These are phyloP conservation scores for Xiphophorus hellerii DNA, from an alignment of 2,113 vertebrate species.

Conservation along the genomic window DNA sequence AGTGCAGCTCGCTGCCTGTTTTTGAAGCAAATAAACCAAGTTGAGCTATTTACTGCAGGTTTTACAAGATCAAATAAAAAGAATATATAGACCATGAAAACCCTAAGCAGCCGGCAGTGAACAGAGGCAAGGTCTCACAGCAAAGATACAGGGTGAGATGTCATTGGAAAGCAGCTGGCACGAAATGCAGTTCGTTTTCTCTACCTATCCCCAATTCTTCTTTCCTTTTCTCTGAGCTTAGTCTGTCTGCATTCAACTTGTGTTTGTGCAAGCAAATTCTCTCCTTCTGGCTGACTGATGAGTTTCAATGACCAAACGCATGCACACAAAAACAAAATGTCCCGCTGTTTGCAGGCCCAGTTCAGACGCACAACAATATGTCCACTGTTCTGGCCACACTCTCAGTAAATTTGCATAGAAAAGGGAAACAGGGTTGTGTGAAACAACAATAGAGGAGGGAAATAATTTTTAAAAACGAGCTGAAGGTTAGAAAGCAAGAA, in stretches of 20 bases:
- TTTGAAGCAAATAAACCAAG: slow-evolving; percentile 61
- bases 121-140: slow-evolving; percentile 50
- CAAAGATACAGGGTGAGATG: slow-evolving; percentile 56
- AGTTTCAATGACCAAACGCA: slow-evolving; percentile 42
- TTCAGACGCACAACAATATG: slow-evolving; percentile 67
- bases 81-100: slow-evolving; percentile 72
- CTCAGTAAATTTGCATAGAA: slow-evolving; percentile 66
- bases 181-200: slow-evolving; percentile 38
- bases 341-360: slow-evolving; percentile 53
- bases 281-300: slow-evolving; percentile 46
- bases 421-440: slow-evolving; percentile 32
- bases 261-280: slow-evolving; percentile 7
- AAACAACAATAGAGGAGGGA: slow-evolving; percentile 36
- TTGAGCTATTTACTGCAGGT: slow-evolving; percentile 63
- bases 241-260: slow-evolving; percentile 30
- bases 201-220: slow-evolving; percentile 40
- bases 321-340: slow-evolving; percentile 42
- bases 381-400: slow-evolving; percentile 62
- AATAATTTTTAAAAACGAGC: slow-evolving; percentile 13
- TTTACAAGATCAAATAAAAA: slow-evolving; percentile 73
- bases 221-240: slow-evolving; percentile 30
- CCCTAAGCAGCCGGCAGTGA: slow-evolving; percentile 52
- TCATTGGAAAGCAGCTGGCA: slow-evolving; percentile 67
- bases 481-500: not conserved
- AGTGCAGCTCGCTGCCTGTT: slow-evolving; percentile 47